A percentile compares a stretch with the other conserved stretches of the same genome.
Evolutionary conservation across 2,888 invertebrate species (phyloP).

Genomic region (Mythimna loreyi): DNA sequence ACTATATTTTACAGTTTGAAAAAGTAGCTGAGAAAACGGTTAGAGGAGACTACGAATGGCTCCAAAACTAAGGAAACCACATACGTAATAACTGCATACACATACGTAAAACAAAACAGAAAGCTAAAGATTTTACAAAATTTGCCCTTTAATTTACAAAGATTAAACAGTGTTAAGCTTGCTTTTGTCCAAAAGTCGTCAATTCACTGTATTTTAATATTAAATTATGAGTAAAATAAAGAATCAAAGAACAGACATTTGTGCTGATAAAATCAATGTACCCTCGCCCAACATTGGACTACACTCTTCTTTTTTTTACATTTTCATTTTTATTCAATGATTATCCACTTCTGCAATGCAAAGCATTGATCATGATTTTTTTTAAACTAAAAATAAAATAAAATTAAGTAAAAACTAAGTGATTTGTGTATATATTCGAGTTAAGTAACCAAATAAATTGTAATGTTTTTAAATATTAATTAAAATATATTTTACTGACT

Average conservation of each 20-base stretch:
- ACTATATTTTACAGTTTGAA: too few species aligned
- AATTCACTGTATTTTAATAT: too few species aligned
- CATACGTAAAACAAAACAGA: too few species aligned
- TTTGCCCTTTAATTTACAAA: too few species aligned
- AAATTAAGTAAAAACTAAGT: slow-evolving; percentile 61
- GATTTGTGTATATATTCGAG: slow-evolving; percentile 52
- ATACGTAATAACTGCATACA: too few species aligned
- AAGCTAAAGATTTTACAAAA: too few species aligned
- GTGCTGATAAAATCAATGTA: slow-evolving; percentile 44
- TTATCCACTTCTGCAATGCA: slow-evolving; percentile 18
- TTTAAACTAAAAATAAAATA: slow-evolving; percentile 16
- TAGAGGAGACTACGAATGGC: too few species aligned
- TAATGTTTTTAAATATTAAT: not conserved
- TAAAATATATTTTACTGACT: not conserved
- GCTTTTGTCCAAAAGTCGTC: too few species aligned
- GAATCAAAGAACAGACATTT: not conserved
- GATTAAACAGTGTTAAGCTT: too few species aligned
- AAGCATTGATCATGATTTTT: slow-evolving; percentile 23
- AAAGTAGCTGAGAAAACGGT: too few species aligned
- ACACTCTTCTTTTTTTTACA: slow-evolving; percentile 30
- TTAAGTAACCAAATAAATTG: slow-evolving; percentile 43
- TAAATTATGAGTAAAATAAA: too few species aligned
- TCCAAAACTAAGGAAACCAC: too few species aligned
- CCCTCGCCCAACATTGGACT: not conserved
- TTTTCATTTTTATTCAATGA: slow-evolving; percentile 24